A percentile compares a stretch with the other conserved stretches of the same genome.
phyloP scores from a whole-genome alignment of 2,888 invertebrate genomes.

The Yponomeuta malinellus region DNA sequence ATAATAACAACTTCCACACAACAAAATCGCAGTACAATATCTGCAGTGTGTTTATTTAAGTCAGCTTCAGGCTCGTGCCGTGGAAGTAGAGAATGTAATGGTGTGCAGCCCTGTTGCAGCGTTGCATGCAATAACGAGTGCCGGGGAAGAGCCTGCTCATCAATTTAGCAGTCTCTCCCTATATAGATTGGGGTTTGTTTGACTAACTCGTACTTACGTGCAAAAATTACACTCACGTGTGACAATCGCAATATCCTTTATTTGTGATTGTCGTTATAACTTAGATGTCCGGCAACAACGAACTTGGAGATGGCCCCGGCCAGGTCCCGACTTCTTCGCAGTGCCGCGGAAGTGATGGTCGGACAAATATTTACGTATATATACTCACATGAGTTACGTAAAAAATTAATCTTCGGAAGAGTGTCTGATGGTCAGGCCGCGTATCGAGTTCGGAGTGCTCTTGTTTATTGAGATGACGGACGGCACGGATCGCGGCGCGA shows the following conservation, averaged over 20 bases:
- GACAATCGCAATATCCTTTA: constrained; percentile 2
- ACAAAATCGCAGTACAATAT: too few species aligned
- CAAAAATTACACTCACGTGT: neutral
- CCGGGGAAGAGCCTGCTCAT: neutral
- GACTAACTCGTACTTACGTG: neutral
- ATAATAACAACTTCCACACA: too few species aligned
- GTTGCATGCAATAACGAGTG: too few species aligned
- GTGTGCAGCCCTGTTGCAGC: too few species aligned
- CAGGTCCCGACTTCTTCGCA: neutral
- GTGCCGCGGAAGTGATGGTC: neutral
- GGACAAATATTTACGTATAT: neutral
- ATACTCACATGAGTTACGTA: constrained; percentile 4
- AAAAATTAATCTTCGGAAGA: constrained; percentile 16
- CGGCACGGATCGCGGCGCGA: neutral
- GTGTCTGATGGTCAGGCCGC: constrained; percentile 16
- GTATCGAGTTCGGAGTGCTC: neutral
- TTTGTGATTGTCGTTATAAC: neutral
- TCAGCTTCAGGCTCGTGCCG: too few species aligned
- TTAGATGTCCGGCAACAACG: neutral
- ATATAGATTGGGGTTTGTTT: neutral
- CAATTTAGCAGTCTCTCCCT: neutral
- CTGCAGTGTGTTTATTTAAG: too few species aligned
- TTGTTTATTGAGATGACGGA: neutral
- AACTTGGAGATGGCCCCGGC: neutral
- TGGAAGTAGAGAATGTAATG: too few species aligned